phyloP scores from a whole-genome alignment of 2,797 vertebrate species.

The Halcyon chelicuti region DNA sequence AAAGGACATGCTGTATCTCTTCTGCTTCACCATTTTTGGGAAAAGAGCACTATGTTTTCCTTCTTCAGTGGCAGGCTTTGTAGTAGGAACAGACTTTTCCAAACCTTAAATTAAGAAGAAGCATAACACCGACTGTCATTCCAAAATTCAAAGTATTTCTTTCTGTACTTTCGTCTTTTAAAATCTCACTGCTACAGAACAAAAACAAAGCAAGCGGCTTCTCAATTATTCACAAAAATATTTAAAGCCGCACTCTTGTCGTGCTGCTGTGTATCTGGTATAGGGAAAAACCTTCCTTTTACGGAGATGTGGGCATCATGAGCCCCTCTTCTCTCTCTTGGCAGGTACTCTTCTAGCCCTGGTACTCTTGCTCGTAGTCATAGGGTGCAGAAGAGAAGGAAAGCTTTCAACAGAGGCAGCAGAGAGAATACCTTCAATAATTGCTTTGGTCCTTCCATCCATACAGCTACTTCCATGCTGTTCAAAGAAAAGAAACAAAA shows the following conservation, averaged over 20 bases:
- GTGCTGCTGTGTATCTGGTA: rapidly evolving
- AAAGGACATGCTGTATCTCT: slow-evolving; percentile 16
- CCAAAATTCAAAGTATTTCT: background rate
- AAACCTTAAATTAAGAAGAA: background rate
- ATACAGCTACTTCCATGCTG: background rate
- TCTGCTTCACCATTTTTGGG: slow-evolving; percentile 33
- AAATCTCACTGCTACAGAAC: background rate
- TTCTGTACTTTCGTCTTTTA: background rate
- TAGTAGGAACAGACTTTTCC: background rate
- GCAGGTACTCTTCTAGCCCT: background rate
- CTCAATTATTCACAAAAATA: background rate
- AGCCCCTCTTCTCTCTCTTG: background rate
- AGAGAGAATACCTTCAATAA: background rate
- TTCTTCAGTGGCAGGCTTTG: background rate
- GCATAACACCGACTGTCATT: background rate
- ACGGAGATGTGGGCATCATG: background rate
- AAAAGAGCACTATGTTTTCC: slow-evolving; percentile 5
- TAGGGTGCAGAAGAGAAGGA: background rate
- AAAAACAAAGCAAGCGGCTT: background rate
- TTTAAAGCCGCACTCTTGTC: background rate
- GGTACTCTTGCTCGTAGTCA: background rate
- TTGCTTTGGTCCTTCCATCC: background rate
- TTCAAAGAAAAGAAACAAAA: background rate
- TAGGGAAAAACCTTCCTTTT: background rate
- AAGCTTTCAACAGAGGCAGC: background rate